Conservation (phyloP, 2,797 vertebrate genomes). For the Odontamblyopus lacepedii region DNA sequence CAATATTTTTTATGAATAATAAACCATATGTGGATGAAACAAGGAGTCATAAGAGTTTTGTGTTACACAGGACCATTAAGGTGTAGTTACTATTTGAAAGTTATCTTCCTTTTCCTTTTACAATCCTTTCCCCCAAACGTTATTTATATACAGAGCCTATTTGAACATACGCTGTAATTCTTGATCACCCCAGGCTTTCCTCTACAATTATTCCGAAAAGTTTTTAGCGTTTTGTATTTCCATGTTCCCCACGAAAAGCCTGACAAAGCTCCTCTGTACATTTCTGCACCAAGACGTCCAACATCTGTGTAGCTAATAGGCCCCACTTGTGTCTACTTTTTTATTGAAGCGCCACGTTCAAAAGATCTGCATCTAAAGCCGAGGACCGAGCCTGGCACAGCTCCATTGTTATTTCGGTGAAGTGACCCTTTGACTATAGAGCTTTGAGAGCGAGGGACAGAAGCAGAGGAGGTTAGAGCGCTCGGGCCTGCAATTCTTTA, state of each 20-base stretch:
- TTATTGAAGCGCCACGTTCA: conserved; percentile 6
- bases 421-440: conserved; percentile 10
- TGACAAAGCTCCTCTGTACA: not conserved
- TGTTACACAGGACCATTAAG: no score
- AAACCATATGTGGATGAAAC: no score
- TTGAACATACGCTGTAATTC: not conserved
- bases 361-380: conserved; percentile 7
- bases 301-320: conserved; percentile 17
- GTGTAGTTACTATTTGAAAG: no score
- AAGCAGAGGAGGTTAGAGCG: conserved; percentile 9
- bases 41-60: no score
- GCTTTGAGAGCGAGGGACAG: conserved; percentile 15
- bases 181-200: no score
- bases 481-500: conserved; percentile 47
- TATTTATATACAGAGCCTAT: no score
- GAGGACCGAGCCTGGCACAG: not conserved
- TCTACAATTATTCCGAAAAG: not conserved
- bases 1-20: no score
- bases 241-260: not conserved
- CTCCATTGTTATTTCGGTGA: conserved; percentile 8
- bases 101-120: no score
- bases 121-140: no score
- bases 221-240: conserved; percentile 6
- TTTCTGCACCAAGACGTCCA: conserved; percentile 6
- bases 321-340: not conserved